These are phyloP conservation scores for Caenorhabditis inopinata DNA, from an alignment of 1,140 invertebrate genomes.

Conservation along the genomic window DNA sequence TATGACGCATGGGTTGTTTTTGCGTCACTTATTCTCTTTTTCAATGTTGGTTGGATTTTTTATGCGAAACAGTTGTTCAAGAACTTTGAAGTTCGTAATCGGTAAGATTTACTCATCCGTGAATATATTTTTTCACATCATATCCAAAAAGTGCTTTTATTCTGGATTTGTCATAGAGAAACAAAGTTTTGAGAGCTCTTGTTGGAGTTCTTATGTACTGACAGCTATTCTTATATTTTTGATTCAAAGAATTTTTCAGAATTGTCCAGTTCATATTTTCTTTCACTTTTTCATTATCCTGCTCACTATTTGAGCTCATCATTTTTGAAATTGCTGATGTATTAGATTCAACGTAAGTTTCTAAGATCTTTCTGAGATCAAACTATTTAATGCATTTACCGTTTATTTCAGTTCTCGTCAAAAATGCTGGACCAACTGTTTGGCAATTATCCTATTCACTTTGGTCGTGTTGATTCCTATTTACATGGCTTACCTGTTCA, in stretches of 20 bases:
- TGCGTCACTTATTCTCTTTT: constrained; percentile 74
- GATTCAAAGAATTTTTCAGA: constrained; percentile 69
- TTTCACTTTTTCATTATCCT: constrained; percentile 91
- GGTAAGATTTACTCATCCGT: constrained; percentile 35
- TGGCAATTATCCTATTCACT: constrained; percentile 74
- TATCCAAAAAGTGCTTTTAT: too few species aligned
- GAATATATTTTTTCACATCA: background rate
- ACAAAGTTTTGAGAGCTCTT: too few species aligned
- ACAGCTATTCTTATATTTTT: too few species aligned
- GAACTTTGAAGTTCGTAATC: constrained; percentile 81
- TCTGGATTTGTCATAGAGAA: too few species aligned
- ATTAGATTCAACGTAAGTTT: constrained; percentile 76
- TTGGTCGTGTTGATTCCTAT: constrained; percentile 93
- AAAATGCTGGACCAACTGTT: constrained; percentile 8
- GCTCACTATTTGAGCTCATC: constrained; percentile 98
- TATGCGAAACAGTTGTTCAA: constrained; percentile 96
- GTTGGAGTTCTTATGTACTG: too few species aligned
- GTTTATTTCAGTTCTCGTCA: background rate
- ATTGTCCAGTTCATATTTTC: constrained; percentile 96
- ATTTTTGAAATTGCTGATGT: constrained; percentile 98
- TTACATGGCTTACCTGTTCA: constrained; percentile 91
- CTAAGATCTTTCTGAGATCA: too few species aligned
- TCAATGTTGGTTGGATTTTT: constrained; percentile 94
- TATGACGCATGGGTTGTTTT: constrained; percentile 7
- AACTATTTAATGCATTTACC: too few species aligned